These are phyloP conservation scores for Megalops atlanticus DNA, from an alignment of 2,113 vertebrate genomes.

Conservation along the genomic window DNA sequence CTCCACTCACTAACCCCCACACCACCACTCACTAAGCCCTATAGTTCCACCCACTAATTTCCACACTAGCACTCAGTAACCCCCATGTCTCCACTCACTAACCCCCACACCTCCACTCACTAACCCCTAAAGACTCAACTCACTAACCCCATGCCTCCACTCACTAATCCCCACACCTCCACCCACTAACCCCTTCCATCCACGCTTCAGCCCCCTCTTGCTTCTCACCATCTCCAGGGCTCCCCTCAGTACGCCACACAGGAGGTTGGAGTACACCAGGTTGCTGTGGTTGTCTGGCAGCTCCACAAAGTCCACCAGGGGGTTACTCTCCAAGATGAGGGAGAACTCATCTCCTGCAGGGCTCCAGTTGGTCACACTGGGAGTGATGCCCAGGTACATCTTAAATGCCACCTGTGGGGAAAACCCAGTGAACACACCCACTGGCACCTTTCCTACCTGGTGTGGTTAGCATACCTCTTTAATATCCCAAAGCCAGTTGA, in stretches of 20 bases:
- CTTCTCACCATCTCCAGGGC: conserved; percentile 93
- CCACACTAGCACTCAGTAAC: no score
- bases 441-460: no score
- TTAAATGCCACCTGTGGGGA: conserved; percentile 90
- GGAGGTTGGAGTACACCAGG: conserved; percentile 92
- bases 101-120: no score
- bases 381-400: conserved; percentile 96
- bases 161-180: no score
- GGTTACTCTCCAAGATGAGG: conserved; percentile 95
- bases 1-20: not conserved
- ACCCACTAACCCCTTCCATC: not conserved
- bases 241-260: conserved; percentile 92
- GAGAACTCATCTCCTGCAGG: conserved; percentile 97
- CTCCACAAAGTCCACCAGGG: conserved; percentile 96
- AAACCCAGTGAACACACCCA: not conserved
- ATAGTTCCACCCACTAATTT: no score
- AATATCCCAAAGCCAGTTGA: not conserved
- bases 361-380: conserved; percentile 98
- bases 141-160: no score
- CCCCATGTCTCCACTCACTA: not conserved
- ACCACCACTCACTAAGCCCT: no score
- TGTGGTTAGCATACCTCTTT: no score
- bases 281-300: conserved; percentile 94
- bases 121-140: no score
- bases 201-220: no score